phyloP scores from a whole-genome alignment of 30 jellyfish, hydroid and myxozoan genomes.

The Cassiopea xamachana region DNA sequence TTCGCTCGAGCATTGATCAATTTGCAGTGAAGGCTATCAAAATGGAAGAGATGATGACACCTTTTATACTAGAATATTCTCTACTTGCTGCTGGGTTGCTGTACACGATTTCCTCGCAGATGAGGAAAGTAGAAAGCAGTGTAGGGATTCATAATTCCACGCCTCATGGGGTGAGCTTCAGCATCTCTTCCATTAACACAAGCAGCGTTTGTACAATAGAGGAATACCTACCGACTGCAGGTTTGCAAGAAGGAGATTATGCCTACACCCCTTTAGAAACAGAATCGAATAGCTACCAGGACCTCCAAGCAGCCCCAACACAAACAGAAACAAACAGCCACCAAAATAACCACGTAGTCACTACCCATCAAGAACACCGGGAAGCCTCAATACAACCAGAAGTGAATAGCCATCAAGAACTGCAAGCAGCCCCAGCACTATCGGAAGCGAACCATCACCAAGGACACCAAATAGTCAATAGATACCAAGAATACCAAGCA shows the following conservation, averaged over 20 bases:
- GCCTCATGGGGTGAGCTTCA: neutral
- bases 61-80: slow-evolving; percentile 64
- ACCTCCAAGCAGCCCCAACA: neutral
- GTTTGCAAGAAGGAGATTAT: neutral
- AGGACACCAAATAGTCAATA: too few species aligned
- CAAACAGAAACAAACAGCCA: too few species aligned
- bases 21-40: slow-evolving; percentile 3
- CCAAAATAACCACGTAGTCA: too few species aligned
- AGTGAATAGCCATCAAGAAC: too few species aligned
- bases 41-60: slow-evolving; percentile 47
- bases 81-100: slow-evolving; percentile 64
- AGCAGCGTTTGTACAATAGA: neutral
- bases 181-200: neutral
- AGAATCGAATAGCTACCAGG: neutral
- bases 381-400: too few species aligned
- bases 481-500: neutral
- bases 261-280: neutral
- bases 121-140: neutral
- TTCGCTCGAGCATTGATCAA: neutral
- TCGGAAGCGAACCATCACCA: neutral
- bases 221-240: neutral
- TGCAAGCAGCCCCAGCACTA: too few species aligned
- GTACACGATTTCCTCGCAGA: slow-evolving; percentile 25
- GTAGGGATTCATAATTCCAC: neutral
- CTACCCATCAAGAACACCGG: too few species aligned